These are phyloP conservation scores for Parasteatoda tepidariorum DNA, from an alignment of 1,140 invertebrate species.

Conservation along the genomic window DNA sequence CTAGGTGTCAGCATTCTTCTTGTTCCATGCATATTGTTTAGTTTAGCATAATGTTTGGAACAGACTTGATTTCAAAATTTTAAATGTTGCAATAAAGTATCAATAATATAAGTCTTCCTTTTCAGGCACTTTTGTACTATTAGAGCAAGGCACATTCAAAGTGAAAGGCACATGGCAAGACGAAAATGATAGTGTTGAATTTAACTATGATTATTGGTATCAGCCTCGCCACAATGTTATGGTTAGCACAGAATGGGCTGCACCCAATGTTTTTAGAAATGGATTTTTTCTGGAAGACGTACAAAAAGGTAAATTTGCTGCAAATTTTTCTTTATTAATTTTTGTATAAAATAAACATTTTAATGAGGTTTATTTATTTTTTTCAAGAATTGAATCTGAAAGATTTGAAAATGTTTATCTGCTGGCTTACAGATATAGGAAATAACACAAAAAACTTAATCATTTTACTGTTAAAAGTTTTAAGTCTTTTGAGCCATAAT, in stretches of 20 bases:
- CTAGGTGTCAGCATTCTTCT: too few species aligned
- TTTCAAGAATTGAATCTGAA: too few species aligned
- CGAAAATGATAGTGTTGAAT: constrained; percentile 62
- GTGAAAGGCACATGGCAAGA: constrained; percentile 70
- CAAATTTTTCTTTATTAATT: background rate
- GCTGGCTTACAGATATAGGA: too few species aligned
- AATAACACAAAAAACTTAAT: too few species aligned
- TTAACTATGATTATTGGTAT: constrained; percentile 89
- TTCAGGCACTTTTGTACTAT: constrained; percentile 86
- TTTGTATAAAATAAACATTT: background rate
- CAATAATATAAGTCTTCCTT: background rate
- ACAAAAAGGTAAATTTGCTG: constrained; percentile 66
- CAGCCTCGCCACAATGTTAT: constrained; percentile 93
- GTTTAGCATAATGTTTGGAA: too few species aligned
- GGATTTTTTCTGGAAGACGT: constrained; percentile 79
- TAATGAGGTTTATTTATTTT: too few species aligned
- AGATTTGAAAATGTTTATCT: too few species aligned
- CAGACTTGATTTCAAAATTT: background rate
- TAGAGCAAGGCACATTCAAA: constrained; percentile 85
- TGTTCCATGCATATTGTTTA: too few species aligned
- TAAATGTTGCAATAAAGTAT: background rate
- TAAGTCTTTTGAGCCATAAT: too few species aligned
- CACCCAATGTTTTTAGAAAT: constrained; percentile 83
- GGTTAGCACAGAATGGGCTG: constrained; percentile 91
- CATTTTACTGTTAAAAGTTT: too few species aligned